A percentile compares a stretch with the other conserved stretches of the same genome.
Conservation (phyloP, 2,113 vertebrate genomes). For the Silurus asotus region DNA sequence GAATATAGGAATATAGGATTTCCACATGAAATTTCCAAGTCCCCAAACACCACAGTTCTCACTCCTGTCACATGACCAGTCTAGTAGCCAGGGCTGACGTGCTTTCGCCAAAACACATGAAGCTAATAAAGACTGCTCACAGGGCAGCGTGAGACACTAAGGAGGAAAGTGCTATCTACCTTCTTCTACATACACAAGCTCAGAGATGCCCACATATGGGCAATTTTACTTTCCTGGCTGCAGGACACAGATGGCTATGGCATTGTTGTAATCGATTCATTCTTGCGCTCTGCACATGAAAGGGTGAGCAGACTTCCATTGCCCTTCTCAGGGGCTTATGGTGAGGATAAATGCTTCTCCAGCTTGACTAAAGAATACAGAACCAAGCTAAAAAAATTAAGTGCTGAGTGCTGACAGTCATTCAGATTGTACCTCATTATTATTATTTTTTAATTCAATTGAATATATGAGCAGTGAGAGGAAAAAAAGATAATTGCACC, state of each 20-base stretch:
- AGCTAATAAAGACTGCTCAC: no score
- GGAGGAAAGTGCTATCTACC: no score
- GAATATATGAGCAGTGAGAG: slow-evolving; percentile 36
- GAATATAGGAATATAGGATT: neutral
- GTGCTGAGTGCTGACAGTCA: slow-evolving; percentile 5
- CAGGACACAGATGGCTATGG: no score
- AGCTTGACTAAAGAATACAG: neutral
- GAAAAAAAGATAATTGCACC: slow-evolving; percentile 46
- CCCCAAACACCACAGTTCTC: no score
- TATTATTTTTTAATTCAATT: slow-evolving; percentile 44
- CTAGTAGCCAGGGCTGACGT: no score
- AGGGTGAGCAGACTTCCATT: neutral
- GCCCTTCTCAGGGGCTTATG: neutral
- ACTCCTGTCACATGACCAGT: no score
- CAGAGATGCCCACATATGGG: no score
- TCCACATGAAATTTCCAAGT: neutral
- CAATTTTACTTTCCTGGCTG: no score
- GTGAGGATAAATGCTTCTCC: neutral
- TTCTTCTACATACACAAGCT: no score
- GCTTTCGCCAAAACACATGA: no score
- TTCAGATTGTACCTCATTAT: slow-evolving; percentile 47
- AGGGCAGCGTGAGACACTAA: no score
- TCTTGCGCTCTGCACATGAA: neutral
- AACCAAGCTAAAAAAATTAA: neutral
- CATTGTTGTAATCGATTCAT: neutral